phyloP scores from a whole-genome alignment of 2,113 vertebrate genomes.

The Tragulus kanchil region DNA sequence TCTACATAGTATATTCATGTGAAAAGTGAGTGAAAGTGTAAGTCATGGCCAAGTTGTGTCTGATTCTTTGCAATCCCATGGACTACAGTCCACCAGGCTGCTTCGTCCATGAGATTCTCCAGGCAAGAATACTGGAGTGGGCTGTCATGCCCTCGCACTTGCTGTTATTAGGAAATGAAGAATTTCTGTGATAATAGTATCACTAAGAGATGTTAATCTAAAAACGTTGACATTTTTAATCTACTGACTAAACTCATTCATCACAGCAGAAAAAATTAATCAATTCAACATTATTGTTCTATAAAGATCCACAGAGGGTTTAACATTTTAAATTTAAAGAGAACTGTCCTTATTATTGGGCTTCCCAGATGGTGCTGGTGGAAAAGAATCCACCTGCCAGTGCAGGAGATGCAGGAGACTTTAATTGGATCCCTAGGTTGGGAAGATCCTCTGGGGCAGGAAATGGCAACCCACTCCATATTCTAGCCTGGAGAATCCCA shows the following conservation, averaged over 20 bases:
- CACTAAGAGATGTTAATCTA: neutral
- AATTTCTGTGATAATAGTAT: neutral
- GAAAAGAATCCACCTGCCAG: neutral
- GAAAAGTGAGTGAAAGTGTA: too few species aligned
- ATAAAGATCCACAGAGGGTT: neutral
- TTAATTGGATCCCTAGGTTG: neutral
- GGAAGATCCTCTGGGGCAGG: neutral
- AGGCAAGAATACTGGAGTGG: neutral
- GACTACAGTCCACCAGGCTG: neutral
- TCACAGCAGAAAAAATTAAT: constrained; percentile 37
- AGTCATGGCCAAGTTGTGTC: neutral
- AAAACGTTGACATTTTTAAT: constrained; percentile 13
- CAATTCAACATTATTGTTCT: constrained; percentile 38
- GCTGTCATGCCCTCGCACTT: neutral
- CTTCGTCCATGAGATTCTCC: neutral
- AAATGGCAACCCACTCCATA: neutral
- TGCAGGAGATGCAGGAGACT: neutral
- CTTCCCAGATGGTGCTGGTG: neutral
- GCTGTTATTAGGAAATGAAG: constrained; percentile 4
- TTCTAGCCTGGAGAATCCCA: neutral
- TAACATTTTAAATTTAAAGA: constrained; percentile 36
- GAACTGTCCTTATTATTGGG: neutral
- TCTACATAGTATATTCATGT: neutral
- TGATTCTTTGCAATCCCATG: neutral
- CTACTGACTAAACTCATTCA: neutral